Base-by-base conservation (phyloP, 2,797 vertebrate genomes). In the Morelia viridis region DNA sequence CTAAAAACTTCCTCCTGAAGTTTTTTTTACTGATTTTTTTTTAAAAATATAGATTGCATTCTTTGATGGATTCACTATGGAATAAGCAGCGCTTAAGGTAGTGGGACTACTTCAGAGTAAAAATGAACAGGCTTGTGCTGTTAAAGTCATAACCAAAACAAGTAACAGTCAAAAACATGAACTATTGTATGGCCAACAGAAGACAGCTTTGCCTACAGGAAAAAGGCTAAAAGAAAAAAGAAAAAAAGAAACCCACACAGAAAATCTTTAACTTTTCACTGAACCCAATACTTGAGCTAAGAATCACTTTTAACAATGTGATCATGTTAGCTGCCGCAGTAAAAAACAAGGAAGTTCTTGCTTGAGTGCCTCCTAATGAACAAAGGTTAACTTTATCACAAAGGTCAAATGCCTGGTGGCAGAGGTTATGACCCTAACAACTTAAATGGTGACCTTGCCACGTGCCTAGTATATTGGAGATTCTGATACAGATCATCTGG, bases 311-410 rank as follows among this genome's bases (percentile, higher is more conserved):
- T 96, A 93, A 96, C 96, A 96, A 97, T 97, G 95, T 96, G 96
- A 97, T 97, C 97, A 97, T 96, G 97, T 97, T 97, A 97, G 96
- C 97, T 97, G 96, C 97, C 96, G 96, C 96, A 97, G 97, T 97
- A 96, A 95, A 96, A 96, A 96, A 96, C 96, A 97, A 97, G 98
- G 98, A 97, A 98, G 97, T 98, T 97, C 97, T 98, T 96, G 98
- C 98, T 98, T 98, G 98, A 98, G 97, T 98, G 98, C 97, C 98
- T 98, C 98, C 98, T 98, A 98, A 99, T 98, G 98, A 98, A 98
- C 97, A 98, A 98, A 98, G 98, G 97, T 98, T 98, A 98, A 98
- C 98, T 99, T 99, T 99, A 98, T 98, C 98, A 98, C 97, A 97
- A 97, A 98, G 98, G 98, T 99, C 98, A 99, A 99, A 98, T 97